Evolutionary conservation across 2,113 vertebrate genomes (phyloP), one percentile per base, ranked within the genome.

Genomic region (Pseudorectes ferrugineus): DNA sequence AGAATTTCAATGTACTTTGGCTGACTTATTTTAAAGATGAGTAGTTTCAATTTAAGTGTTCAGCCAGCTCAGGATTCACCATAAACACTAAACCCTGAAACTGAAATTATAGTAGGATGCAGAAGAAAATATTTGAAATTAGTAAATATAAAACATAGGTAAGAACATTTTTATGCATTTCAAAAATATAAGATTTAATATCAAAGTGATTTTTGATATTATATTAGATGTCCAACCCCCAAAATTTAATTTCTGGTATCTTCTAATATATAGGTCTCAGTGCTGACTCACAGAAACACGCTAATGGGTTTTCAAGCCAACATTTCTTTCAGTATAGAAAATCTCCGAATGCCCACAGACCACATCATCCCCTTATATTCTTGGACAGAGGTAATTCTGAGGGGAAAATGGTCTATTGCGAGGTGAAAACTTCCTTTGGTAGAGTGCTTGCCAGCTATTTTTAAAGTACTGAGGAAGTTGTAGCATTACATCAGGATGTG

Each of bases 81-180:
- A 58, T 22, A 71, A 80, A 84, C 6, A 5, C 11, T 25, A 88
- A 73, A 22, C 3, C 4, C 18, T 28, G 88, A 73, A 33, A 77
- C 14, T 78, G 8, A 46, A 65, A 58, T 38, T 0, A 25, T 36
- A 43, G 9, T 62, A 52, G 3, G 3, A 0, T 1, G 3, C 5
- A 65, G 40, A 90, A 72, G 12, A 38, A 83, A 86, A 66, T 28
- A 54, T 5, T 65, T 67, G 3, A 55, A 79, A 76, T 36, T 25
- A 38, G 8, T 40, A 73, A 61, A 62, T 38, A n/a, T 11, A 40
- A 77, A 87, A 25, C 21, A 18, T 18, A 33, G 4, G 5, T 42
- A 73, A 55, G 19, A 77, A 25, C 2, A 35, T 9, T 72, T 80
- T 87, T 29, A 57, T 22, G 12, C 2, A 15, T 33, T 73, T 90